Evolutionary conservation across 2,888 invertebrate genomes (phyloP).

Genomic region (Pristionchus fissidentatus): DNA sequence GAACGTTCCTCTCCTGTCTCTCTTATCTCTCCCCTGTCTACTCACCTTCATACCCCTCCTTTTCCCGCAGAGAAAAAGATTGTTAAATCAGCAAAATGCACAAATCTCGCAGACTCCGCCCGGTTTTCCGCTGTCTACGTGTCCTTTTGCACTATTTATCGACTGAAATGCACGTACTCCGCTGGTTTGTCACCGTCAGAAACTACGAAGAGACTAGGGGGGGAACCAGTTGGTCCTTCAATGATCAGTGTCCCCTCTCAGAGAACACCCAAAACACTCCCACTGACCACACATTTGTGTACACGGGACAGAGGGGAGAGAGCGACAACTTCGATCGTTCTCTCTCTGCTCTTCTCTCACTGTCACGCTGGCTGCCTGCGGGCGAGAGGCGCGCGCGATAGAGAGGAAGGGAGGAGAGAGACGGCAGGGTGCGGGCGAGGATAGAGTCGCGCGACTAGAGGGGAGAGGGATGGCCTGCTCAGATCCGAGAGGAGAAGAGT

Average conservation of each 20-base stretch:
- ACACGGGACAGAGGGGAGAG: background rate
- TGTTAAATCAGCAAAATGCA: slow-evolving; percentile 33
- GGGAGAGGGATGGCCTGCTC: background rate
- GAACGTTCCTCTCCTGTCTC: too few species aligned
- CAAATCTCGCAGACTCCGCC: background rate
- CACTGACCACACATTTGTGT: too few species aligned
- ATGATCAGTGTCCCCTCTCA: background rate
- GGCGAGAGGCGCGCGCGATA: slow-evolving; percentile 24
- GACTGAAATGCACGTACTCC: slow-evolving; percentile 15
- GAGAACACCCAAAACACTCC: too few species aligned
- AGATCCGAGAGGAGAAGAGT: slow-evolving; percentile 8
- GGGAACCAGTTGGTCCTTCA: background rate
- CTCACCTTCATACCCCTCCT: background rate
- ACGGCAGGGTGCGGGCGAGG: background rate
- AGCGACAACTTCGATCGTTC: slow-evolving; percentile 35
- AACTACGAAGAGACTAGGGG: background rate
- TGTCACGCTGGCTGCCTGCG: slow-evolving; percentile 15
- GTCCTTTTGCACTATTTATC: background rate
- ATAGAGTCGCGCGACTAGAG: background rate
- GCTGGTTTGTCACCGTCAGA: slow-evolving; percentile 2
- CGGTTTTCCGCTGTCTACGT: background rate
- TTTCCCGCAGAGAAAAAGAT: background rate
- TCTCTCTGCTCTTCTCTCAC: slow-evolving; percentile 11
- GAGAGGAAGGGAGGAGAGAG: background rate
- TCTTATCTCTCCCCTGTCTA: too few species aligned